phyloP scores from a whole-genome alignment of 2,113 vertebrate genomes.

The Pangasianodon gigas region DNA sequence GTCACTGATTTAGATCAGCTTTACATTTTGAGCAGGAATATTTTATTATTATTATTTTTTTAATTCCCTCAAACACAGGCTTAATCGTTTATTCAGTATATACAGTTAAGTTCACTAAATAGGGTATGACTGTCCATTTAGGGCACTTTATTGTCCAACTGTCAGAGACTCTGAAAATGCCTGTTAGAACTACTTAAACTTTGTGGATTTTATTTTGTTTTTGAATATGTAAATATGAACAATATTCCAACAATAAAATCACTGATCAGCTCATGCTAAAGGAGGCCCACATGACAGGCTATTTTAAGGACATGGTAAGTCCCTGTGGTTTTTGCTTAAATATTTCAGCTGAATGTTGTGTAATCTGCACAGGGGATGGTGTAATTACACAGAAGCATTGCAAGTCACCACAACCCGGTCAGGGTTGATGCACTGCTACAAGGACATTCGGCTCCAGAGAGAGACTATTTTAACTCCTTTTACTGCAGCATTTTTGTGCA shows the following conservation, averaged over 20 bases:
- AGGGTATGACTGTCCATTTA: neutral
- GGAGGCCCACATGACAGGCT: neutral
- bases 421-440: neutral
- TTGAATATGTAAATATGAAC: neutral
- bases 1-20: no score
- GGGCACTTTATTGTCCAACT: neutral
- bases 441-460: neutral
- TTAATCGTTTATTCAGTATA: no score
- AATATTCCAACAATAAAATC: neutral
- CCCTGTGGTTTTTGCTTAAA: neutral
- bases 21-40: no score
- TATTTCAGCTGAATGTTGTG: neutral
- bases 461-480: neutral
- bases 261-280: neutral
- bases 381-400: conserved; percentile 16
- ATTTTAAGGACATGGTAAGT: neutral
- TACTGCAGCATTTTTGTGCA: neutral
- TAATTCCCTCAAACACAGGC: no score
- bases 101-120: neutral
- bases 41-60: no score
- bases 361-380: conserved; percentile 9
- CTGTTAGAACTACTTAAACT: no score
- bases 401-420: neutral
- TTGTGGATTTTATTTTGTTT: no score
- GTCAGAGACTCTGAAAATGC: no score